phyloP scores from a whole-genome alignment of 2,113 vertebrate species.

The Pardalotus punctatus region DNA sequence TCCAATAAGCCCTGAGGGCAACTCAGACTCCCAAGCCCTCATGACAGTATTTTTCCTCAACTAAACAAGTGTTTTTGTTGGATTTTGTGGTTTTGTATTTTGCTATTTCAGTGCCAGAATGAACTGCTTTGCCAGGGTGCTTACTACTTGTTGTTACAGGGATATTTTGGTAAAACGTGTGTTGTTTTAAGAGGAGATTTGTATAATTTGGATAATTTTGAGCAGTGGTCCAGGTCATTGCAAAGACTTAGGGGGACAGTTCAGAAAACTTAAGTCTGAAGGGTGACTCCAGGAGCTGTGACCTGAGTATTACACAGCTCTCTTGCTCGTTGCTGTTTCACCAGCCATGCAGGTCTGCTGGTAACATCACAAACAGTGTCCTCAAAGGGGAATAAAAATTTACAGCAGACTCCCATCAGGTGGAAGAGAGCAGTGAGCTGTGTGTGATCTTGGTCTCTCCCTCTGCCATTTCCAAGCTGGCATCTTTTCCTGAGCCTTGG shows the following conservation, averaged over 20 bases:
- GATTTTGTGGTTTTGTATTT: background rate
- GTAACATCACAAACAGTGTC: background rate
- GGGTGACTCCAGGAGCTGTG: background rate
- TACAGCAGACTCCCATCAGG: background rate
- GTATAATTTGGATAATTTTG: background rate
- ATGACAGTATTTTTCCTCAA: background rate
- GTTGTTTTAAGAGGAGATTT: background rate
- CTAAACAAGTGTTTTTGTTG: background rate
- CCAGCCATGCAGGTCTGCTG: accelerated
- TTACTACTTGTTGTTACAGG: background rate
- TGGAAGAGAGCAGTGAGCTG: background rate
- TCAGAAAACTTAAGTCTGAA: background rate
- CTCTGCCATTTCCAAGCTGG: background rate
- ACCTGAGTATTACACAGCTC: background rate
- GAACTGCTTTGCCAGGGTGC: background rate
- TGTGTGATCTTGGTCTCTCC: background rate
- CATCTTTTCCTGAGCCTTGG: background rate
- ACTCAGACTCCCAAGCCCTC: background rate
- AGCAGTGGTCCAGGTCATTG: background rate
- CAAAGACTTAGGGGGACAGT: background rate
- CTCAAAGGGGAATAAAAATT: background rate
- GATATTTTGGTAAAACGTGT: background rate
- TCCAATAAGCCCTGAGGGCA: background rate
- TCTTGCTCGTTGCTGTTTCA: background rate
- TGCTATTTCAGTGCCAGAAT: background rate